Percentiles rank a stretch among this genome's conserved stretches.
These are phyloP conservation scores for Sanderia malayensis DNA, from an alignment of 30 jellyfish, hydroid and myxozoan species.

Conservation along the genomic window DNA sequence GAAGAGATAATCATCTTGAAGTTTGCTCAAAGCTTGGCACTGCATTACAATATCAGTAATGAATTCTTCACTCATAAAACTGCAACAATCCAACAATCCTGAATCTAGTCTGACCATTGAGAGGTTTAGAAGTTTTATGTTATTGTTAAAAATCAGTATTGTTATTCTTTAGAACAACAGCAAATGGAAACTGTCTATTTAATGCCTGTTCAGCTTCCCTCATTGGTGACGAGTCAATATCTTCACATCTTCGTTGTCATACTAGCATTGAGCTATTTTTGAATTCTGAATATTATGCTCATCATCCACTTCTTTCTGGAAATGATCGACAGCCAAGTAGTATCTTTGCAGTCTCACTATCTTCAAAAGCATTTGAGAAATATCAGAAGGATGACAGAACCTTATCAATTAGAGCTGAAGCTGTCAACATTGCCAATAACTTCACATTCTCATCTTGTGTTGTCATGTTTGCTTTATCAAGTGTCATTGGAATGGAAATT, in stretches of 20 bases:
- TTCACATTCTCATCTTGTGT: constrained; percentile 24
- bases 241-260: not conserved
- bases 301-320: not conserved
- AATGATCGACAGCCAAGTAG: not conserved
- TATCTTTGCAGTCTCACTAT: not conserved
- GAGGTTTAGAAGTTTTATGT: not conserved
- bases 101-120: not conserved
- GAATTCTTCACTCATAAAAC: no score
- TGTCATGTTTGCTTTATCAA: constrained; percentile 36
- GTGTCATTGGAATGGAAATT: constrained; percentile 26
- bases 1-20: not conserved
- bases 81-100: not conserved
- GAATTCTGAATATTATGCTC: constrained; percentile 3
- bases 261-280: constrained; percentile 11
- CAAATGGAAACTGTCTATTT: constrained; percentile 4
- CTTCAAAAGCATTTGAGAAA: not conserved
- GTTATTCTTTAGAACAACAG: not conserved
- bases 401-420: not conserved
- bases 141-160: not conserved
- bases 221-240: constrained; percentile 11
- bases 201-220: constrained; percentile 12
- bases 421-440: constrained; percentile 2
- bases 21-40: not conserved
- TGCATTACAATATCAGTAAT: no score
- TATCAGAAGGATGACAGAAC: not conserved